Conservation (phyloP, 2,888 invertebrate genomes). For the Chalcis sispes region DNA sequence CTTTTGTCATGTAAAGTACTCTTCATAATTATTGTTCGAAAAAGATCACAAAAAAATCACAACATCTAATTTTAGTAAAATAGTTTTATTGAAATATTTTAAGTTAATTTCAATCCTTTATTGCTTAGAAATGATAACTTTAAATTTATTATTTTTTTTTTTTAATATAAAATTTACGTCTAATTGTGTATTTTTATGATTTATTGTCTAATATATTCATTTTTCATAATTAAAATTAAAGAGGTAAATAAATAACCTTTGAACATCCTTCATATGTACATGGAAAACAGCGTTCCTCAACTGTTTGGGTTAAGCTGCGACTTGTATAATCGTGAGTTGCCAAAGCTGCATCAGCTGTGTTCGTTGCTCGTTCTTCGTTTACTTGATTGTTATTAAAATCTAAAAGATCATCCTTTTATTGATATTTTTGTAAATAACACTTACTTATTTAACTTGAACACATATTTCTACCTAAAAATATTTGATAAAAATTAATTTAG, state of each 20-base stretch:
- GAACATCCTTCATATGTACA: conserved; percentile 74
- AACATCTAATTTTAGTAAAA: too few relatives aligned
- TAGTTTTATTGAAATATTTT: too few relatives aligned
- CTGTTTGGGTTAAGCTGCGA: conserved; percentile 68
- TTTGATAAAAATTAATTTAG: neutral
- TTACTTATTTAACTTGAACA: neutral
- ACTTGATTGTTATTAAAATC: conserved; percentile 68
- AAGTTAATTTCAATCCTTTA: too few relatives aligned
- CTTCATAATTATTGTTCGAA: too few relatives aligned
- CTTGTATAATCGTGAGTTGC: conserved; percentile 76
- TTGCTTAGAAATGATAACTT: too few relatives aligned
- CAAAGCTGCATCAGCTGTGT: conserved; percentile 71
- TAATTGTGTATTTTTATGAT: too few relatives aligned
- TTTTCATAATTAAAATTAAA: too few relatives aligned
- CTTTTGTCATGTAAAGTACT: too few relatives aligned
- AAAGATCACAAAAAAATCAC: too few relatives aligned
- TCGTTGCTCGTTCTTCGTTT: conserved; percentile 64
- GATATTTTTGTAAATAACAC: neutral
- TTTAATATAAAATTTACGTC: too few relatives aligned
- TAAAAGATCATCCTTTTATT: conserved; percentile 6
- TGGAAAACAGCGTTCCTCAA: conserved; percentile 73
- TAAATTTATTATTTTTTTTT: too few relatives aligned
- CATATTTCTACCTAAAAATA: neutral
- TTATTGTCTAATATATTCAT: too few relatives aligned
- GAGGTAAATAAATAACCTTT: conserved; percentile 71